Evolutionary conservation across 1,140 invertebrate species (phyloP).

Genomic region (Zaprionus taronus): DNA sequence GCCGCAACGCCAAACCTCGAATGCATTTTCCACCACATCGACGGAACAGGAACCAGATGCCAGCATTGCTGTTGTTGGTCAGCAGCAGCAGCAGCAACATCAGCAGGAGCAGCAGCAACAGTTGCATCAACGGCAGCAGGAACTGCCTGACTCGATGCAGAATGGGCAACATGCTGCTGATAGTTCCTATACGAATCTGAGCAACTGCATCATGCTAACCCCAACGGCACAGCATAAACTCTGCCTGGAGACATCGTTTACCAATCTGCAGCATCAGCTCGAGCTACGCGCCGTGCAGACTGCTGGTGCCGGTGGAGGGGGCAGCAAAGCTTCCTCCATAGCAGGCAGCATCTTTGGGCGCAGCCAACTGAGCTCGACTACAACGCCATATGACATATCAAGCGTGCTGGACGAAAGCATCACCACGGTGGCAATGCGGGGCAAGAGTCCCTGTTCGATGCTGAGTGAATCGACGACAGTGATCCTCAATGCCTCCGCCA

Average conservation of each 20-base stretch:
- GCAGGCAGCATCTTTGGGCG: conserved; percentile 83
- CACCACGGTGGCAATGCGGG: conserved; percentile 63
- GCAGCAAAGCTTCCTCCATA: conserved; percentile 85
- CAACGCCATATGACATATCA: conserved; percentile 79
- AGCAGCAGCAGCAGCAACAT: neutral
- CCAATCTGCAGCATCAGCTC: conserved; percentile 85
- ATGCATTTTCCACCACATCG: conserved; percentile 78
- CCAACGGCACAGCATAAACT: conserved; percentile 86
- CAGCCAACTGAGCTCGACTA: conserved; percentile 70
- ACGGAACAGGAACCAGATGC: conserved; percentile 63
- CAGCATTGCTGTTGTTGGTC: neutral
- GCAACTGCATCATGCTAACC: conserved; percentile 74
- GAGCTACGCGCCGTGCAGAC: conserved; percentile 14
- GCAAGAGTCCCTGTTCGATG: conserved; percentile 70
- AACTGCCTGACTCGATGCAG: conserved; percentile 13
- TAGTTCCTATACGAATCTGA: conserved; percentile 74
- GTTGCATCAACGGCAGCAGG: conserved; percentile 36
- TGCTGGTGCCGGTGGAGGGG: conserved; percentile 2
- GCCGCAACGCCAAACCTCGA: conserved; percentile 86
- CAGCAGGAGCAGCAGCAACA: neutral
- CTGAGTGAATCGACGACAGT: conserved; percentile 70
- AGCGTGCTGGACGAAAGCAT: conserved; percentile 75
- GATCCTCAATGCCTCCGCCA: conserved; percentile 40
- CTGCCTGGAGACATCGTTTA: conserved; percentile 91
- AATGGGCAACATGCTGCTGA: conserved; percentile 53